These are phyloP conservation scores for Paratilapia polleni DNA, from an alignment of 2,113 vertebrate species.

Conservation along the genomic window DNA sequence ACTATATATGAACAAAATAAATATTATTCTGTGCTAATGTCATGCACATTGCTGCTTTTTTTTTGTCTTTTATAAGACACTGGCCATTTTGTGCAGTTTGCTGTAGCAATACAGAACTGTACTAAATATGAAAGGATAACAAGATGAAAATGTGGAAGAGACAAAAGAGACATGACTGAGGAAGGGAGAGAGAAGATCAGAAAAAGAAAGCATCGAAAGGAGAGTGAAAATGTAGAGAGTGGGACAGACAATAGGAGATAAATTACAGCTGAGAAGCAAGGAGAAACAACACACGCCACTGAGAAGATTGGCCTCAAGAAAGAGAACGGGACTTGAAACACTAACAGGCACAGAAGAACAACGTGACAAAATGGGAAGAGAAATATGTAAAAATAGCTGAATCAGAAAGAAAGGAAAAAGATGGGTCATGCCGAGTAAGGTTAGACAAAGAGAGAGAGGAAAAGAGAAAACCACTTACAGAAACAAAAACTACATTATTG, in stretches of 20 bases:
- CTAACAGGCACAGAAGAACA: background rate
- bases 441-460: background rate
- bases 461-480: background rate
- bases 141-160: background rate
- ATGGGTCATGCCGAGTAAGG: background rate
- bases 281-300: background rate
- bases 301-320: background rate
- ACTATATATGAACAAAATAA: background rate
- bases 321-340: background rate
- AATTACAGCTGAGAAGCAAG: background rate
- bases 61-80: background rate
- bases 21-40: background rate
- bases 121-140: background rate
- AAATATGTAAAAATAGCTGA: background rate
- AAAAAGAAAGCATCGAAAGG: background rate
- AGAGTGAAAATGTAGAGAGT: background rate
- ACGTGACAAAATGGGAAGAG: background rate
- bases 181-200: too few species aligned
- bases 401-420: background rate
- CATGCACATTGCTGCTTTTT: too few species aligned
- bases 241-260: background rate
- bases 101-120: background rate
- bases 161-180: background rate
- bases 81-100: background rate
- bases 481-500: background rate